Percentiles rank a stretch among this genome's conserved stretches.
These are phyloP conservation scores for Dromas ardeola DNA, from an alignment of 2,113 vertebrate species.

Conservation along the genomic window DNA sequence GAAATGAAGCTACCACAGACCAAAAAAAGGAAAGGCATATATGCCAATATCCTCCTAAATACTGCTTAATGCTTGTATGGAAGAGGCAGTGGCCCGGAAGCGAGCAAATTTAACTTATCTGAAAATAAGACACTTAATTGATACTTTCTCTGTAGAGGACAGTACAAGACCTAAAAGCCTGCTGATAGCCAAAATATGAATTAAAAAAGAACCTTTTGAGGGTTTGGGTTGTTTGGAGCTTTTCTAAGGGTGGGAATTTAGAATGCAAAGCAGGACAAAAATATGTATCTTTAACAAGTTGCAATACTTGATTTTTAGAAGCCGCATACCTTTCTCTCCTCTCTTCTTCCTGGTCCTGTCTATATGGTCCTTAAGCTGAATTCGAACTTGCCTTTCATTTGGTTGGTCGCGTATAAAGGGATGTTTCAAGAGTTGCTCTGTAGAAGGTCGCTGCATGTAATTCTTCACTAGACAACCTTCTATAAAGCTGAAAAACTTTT, in stretches of 20 bases:
- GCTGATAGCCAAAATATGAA: neutral
- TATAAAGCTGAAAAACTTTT: slow-evolving; percentile 99
- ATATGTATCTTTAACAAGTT: neutral
- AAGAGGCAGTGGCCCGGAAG: neutral
- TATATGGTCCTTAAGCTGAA: slow-evolving; percentile 99
- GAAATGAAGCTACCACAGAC: neutral
- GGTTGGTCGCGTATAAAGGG: slow-evolving; percentile 98
- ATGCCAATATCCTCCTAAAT: neutral
- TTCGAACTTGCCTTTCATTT: slow-evolving; percentile 97
- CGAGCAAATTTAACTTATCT: neutral
- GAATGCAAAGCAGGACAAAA: neutral
- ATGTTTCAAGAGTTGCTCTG: slow-evolving; percentile 95
- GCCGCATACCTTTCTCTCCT: slow-evolving; percentile 91
- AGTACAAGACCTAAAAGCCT: neutral
- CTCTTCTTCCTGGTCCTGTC: slow-evolving; percentile 98
- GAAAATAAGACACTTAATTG: neutral
- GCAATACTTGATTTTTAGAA: neutral
- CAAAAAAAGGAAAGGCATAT: neutral
- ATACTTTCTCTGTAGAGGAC: neutral
- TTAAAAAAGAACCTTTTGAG: neutral
- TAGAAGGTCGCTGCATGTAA: slow-evolving; percentile 94
- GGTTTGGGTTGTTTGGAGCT: neutral
- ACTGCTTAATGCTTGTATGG: neutral
- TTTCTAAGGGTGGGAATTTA: neutral
- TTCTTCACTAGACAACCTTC: slow-evolving; percentile 99